phyloP scores from a whole-genome alignment of 1,140 invertebrate genomes.

The Telenomus remus region DNA sequence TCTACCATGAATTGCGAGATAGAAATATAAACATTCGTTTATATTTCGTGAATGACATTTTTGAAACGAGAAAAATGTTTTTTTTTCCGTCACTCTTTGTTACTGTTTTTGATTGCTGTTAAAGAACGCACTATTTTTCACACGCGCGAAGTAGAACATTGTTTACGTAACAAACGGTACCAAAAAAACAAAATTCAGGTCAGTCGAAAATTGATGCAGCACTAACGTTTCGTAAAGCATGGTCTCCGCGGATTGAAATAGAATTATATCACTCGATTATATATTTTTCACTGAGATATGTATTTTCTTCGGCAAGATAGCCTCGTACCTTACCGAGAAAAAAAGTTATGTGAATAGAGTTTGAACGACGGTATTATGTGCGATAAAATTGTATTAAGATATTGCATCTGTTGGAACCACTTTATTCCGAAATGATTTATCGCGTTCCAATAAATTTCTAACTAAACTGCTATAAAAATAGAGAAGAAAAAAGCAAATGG shows the following conservation, averaged over 20 bases:
- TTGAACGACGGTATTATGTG: constrained; percentile 5
- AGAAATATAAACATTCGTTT: constrained; percentile 15
- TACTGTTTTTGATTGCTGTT: too few species aligned
- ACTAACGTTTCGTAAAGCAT: constrained; percentile 2
- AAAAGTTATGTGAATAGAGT: constrained; percentile 13
- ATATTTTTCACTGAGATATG: constrained; percentile 8
- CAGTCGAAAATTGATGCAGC: background rate
- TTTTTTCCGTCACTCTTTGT: background rate
- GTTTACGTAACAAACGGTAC: too few species aligned
- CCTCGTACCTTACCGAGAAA: constrained; percentile 3
- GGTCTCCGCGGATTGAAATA: constrained; percentile 7
- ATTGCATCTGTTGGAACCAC: background rate
- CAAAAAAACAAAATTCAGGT: background rate
- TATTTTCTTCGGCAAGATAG: constrained; percentile 9
- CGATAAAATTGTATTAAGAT: constrained; percentile 6
- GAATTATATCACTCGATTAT: constrained; percentile 6
- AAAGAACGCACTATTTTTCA: too few species aligned
- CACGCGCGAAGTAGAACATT: too few species aligned
- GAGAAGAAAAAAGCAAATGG: background rate
- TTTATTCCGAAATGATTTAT: background rate
- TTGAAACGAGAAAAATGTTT: background rate
- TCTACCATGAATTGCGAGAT: constrained; percentile 26
- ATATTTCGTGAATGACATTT: constrained; percentile 6
- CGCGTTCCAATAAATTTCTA: too few species aligned
- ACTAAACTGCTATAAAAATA: background rate